A percentile compares a stretch with the other conserved stretches of the same genome.
Evolutionary conservation across 2,888 invertebrate genomes (phyloP).

Genomic region (Ormyrus thymus): DNA sequence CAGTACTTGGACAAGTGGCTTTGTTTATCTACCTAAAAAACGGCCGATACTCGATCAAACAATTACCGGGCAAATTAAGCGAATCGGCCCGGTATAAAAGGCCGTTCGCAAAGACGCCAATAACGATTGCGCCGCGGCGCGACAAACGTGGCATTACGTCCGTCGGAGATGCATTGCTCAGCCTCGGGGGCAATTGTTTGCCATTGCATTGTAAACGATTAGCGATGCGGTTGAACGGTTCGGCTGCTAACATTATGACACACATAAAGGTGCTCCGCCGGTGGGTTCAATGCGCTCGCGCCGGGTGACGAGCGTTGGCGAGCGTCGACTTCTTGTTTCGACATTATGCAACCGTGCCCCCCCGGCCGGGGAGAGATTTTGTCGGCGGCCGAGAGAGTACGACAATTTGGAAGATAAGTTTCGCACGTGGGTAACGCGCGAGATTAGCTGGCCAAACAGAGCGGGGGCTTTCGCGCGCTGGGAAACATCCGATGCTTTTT

Average conservation of each 20-base stretch:
- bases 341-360: background rate
- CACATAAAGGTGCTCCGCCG: conserved; percentile 32
- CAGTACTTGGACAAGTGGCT: too few species aligned
- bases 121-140: background rate
- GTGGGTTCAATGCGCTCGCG: conserved; percentile 34
- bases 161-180: background rate
- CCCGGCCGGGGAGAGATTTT: too few species aligned
- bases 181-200: conserved; percentile 28
- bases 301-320: conserved; percentile 15
- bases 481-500: too few species aligned
- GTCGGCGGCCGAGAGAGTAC: too few species aligned
- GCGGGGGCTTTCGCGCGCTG: too few species aligned
- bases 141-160: background rate
- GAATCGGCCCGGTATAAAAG: too few species aligned
- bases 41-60: too few species aligned
- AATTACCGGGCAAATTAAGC: too few species aligned
- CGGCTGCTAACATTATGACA: conserved; percentile 25
- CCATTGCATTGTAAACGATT: conserved; percentile 31
- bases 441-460: conserved; percentile 11
- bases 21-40: too few species aligned
- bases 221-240: conserved; percentile 28
- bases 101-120: background rate
- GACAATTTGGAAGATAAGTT: too few species aligned
- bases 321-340: conserved; percentile 8
- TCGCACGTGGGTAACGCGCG: too few species aligned